A percentile compares a stretch with the other conserved stretches of the same genome.
phyloP scores from a whole-genome alignment of 1,140 invertebrate species.

The Mylabris phalerata region DNA sequence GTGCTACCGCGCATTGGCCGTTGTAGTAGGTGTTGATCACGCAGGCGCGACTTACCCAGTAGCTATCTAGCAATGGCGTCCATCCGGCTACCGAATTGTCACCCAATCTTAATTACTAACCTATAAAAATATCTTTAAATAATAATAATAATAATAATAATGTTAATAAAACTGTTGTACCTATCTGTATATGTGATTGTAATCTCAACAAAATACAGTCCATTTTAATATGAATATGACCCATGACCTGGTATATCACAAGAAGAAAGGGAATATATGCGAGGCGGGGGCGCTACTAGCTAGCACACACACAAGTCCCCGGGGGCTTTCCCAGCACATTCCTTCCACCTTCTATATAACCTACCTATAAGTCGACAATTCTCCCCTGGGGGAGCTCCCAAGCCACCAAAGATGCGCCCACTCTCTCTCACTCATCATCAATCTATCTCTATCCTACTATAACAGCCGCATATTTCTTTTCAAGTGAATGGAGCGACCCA shows the following conservation, averaged over 20 bases:
- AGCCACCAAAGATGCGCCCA: conserved; percentile 21
- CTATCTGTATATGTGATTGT: neutral
- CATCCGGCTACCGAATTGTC: neutral
- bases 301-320: conserved; percentile 8
- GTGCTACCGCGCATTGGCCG: conserved; percentile 21
- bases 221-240: conserved; percentile 9
- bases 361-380: neutral
- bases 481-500: too few relatives aligned
- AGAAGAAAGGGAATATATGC: conserved; percentile 7
- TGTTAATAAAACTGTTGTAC: neutral
- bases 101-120: too few relatives aligned
- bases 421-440: neutral
- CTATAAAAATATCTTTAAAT: too few relatives aligned
- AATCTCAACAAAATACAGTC: neutral
- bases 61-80: conserved; percentile 8
- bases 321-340: conserved; percentile 25
- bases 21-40: neutral
- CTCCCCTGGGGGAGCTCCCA: conserved; percentile 25
- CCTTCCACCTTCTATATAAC: conserved; percentile 17
- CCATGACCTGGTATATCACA: conserved; percentile 3
- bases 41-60: conserved; percentile 15
- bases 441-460: neutral
- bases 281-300: conserved; percentile 20
- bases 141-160: too few relatives aligned
- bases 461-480: too few relatives aligned